Evolutionary conservation across 2,888 invertebrate species (phyloP).

Genomic region (Nomada goodeniana): DNA sequence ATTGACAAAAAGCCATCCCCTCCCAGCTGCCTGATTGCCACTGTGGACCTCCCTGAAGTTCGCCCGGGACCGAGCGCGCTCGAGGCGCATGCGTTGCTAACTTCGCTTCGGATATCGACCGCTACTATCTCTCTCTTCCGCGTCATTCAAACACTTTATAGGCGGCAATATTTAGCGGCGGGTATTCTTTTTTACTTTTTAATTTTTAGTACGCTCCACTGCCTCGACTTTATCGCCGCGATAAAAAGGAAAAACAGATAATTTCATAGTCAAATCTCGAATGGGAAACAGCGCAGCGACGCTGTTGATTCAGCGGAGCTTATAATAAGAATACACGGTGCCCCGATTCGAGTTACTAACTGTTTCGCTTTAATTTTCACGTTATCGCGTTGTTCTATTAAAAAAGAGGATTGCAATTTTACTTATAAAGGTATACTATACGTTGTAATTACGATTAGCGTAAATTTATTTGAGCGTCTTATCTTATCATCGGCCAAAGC

Average conservation of each 20-base stretch:
- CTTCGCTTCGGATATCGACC: conserved; percentile 68
- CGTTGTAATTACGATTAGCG: not conserved
- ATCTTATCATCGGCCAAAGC: not conserved
- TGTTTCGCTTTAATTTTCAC: not conserved
- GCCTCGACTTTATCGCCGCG: not conserved
- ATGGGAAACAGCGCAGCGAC: not conserved
- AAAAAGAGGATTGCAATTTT: no score
- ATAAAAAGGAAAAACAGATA: conserved; percentile 11
- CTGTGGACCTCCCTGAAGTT: conserved; percentile 73
- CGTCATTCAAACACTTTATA: conserved; percentile 60
- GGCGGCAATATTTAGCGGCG: not conserved
- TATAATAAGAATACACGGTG: not conserved
- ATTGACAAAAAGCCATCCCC: conserved; percentile 45
- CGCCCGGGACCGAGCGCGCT: conserved; percentile 27
- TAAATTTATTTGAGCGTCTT: not conserved
- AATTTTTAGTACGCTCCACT: conserved; percentile 15
- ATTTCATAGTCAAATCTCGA: conserved; percentile 6
- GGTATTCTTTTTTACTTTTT: conserved; percentile 5
- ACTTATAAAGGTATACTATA: no score
- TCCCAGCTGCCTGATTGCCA: conserved; percentile 64
- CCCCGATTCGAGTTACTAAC: not conserved
- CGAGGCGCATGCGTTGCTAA: conserved; percentile 69
- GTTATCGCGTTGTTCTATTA: not conserved
- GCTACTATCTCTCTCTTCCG: conserved; percentile 20
- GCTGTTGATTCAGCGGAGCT: not conserved